Conservation (phyloP, 2,888 invertebrate genomes). For the Tholera decimalis region DNA sequence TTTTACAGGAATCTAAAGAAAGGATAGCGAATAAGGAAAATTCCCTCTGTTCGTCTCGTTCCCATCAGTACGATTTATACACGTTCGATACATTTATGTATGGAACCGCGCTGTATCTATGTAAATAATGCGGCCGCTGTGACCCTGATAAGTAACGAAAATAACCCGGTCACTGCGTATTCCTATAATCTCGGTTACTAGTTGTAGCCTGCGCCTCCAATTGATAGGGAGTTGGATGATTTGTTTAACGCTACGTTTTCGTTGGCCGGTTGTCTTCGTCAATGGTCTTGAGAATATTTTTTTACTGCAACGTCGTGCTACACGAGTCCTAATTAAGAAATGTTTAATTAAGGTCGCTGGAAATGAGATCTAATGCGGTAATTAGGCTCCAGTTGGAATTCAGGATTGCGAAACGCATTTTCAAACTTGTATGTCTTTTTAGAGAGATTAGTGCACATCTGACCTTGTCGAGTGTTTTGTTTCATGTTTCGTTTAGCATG, state of each 20-base stretch:
- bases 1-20: conserved; percentile 7
- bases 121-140: conserved; percentile 72
- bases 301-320: neutral
- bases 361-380: conserved; percentile 1
- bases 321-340: neutral
- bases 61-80: conserved; percentile 46
- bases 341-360: conserved; percentile 1
- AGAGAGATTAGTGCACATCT: neutral
- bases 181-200: conserved; percentile 78
- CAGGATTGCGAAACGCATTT: conserved; percentile 14
- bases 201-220: conserved; percentile 64
- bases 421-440: conserved; percentile 8
- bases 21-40: conserved; percentile 20
- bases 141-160: conserved; percentile 88
- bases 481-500: conserved; percentile 25
- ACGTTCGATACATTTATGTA: conserved; percentile 59
- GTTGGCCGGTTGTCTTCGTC: neutral
- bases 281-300: conserved; percentile 3
- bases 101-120: conserved; percentile 69
- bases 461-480: neutral
- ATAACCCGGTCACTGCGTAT: conserved; percentile 82
- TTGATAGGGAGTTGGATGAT: conserved; percentile 54
- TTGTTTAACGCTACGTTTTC: conserved; percentile 22
- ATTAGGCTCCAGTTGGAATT: conserved; percentile 2
- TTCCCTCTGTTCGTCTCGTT: conserved; percentile 38